Evolutionary conservation across 2,797 vertebrate species (phyloP).

Genomic region (Todus mexicanus): DNA sequence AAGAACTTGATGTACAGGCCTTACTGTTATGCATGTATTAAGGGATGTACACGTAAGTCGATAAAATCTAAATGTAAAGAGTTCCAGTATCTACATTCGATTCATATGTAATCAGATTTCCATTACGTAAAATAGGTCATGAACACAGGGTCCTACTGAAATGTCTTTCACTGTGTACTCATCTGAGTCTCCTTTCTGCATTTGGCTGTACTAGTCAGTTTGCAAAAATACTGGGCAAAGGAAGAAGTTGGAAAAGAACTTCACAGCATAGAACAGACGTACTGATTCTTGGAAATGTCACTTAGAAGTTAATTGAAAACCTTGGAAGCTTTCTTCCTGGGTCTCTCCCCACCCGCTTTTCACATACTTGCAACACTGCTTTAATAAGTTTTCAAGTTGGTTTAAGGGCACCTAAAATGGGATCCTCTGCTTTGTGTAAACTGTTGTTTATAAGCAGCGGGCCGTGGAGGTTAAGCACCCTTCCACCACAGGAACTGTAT

Average conservation of each 20-base stretch:
- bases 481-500: not conserved
- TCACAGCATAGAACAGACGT: not conserved
- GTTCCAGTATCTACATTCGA: not conserved
- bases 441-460: not conserved
- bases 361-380: not conserved
- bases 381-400: not conserved
- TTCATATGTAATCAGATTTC: not conserved
- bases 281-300: not conserved
- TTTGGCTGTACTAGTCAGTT: not conserved
- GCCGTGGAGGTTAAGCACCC: not conserved
- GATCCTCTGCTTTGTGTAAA: not conserved
- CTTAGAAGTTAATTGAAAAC: conserved; percentile 11
- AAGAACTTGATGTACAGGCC: not conserved
- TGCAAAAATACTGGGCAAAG: conserved; percentile 5
- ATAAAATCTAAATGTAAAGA: not conserved
- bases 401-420: not conserved
- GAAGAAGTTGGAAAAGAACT: not conserved
- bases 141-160: not conserved
- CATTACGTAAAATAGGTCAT: not conserved
- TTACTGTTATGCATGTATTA: not conserved
- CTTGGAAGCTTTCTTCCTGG: not conserved
- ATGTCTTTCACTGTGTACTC: not conserved
- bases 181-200: not conserved
- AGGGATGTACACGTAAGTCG: not conserved
- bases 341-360: not conserved